phyloP scores from a whole-genome alignment of 2,797 vertebrate genomes.

The Tapirus indicus region DNA sequence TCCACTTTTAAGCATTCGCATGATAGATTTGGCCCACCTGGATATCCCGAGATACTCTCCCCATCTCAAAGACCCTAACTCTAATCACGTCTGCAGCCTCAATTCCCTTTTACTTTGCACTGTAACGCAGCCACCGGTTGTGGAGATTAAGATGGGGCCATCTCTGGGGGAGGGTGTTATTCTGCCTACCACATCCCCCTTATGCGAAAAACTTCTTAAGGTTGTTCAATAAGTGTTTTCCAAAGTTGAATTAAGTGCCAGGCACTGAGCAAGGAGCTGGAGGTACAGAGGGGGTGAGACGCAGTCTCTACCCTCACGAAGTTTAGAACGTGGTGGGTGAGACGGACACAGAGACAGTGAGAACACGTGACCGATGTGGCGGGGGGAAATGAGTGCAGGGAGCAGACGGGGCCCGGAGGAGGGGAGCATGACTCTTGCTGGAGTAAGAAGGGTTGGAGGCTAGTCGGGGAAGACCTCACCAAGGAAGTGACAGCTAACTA shows the following conservation, averaged over 20 bases:
- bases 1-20: not conserved
- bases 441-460: not conserved
- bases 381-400: not conserved
- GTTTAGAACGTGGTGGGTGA: not conserved
- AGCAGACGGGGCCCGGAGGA: not conserved
- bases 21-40: not conserved
- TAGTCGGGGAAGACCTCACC: not conserved
- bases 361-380: fast-evolving
- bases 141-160: not conserved
- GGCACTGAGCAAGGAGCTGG: not conserved
- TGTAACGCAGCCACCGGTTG: not conserved
- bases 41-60: not conserved
- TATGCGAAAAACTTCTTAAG: not conserved
- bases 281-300: not conserved
- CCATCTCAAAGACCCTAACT: not conserved
- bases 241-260: not conserved
- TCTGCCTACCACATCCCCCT: not conserved
- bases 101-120: not conserved
- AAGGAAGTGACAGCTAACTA: not conserved
- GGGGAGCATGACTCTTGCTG: not conserved
- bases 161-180: not conserved
- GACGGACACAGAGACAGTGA: not conserved
- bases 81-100: not conserved
- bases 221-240: not conserved
- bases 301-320: not conserved